A percentile compares a stretch with the other conserved stretches of the same genome.
Evolutionary conservation across 2,797 vertebrate species (phyloP).

Genomic region (Phrynocephalus vlangalii): DNA sequence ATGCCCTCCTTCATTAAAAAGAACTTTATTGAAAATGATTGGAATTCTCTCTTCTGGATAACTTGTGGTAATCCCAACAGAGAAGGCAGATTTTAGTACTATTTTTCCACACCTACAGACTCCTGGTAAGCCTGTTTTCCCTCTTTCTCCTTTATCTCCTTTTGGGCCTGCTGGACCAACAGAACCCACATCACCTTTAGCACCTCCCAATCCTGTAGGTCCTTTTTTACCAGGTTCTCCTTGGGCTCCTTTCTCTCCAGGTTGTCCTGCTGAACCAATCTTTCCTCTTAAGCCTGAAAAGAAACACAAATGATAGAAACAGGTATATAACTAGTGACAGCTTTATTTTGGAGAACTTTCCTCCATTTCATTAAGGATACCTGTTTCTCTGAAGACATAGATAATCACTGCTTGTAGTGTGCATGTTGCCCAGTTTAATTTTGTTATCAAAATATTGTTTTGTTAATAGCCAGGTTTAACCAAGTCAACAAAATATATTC

Average conservation of each 20-base stretch:
- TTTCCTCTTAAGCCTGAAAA: conserved; percentile 90
- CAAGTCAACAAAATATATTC: background rate
- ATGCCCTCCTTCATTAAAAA: conserved; percentile 93
- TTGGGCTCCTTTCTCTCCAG: conserved; percentile 89
- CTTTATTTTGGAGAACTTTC: background rate
- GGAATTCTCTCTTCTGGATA: conserved; percentile 91
- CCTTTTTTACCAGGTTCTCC: conserved; percentile 92
- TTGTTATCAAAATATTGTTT: background rate
- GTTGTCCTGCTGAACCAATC: conserved; percentile 87
- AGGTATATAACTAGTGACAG: background rate
- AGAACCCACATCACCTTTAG: conserved; percentile 82
- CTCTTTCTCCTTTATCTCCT: conserved; percentile 89
- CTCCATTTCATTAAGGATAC: background rate
- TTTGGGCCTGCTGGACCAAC: conserved; percentile 83
- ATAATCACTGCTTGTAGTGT: background rate
- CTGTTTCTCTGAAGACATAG: background rate
- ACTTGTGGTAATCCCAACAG: conserved; percentile 95
- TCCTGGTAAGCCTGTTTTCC: conserved; percentile 85
- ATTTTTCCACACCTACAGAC: conserved; percentile 92
- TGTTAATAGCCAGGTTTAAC: background rate
- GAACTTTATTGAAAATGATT: conserved; percentile 95
- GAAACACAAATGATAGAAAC: conserved; percentile 30
- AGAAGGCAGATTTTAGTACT: conserved; percentile 94
- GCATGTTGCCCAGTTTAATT: background rate
- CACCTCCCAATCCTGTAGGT: conserved; percentile 84